These are phyloP conservation scores for Chiroxiphia lanceolata DNA, from an alignment of 2,797 vertebrate species.

Conservation along the genomic window DNA sequence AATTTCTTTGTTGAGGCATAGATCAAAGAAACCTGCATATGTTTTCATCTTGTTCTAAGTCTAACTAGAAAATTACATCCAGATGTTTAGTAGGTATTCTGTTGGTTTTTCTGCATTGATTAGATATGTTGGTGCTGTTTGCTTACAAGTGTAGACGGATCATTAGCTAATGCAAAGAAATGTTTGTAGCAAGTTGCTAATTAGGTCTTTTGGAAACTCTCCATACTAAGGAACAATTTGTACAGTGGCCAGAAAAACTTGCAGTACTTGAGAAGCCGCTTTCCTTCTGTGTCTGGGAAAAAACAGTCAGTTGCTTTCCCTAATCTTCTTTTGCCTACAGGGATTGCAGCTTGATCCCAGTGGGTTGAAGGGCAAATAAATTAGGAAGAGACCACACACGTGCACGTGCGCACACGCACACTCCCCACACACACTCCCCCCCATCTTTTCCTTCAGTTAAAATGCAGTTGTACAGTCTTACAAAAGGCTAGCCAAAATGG, in stretches of 20 bases:
- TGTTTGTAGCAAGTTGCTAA: constrained; percentile 83
- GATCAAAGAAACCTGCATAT: constrained; percentile 90
- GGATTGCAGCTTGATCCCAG: constrained; percentile 74
- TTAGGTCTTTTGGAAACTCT: constrained; percentile 83
- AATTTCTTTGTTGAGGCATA: constrained; percentile 85
- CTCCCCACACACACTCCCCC: too few species aligned
- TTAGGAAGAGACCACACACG: constrained; percentile 78
- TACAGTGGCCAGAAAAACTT: constrained; percentile 82
- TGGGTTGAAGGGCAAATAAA: constrained; percentile 78
- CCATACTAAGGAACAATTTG: constrained; percentile 79
- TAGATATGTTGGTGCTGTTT: constrained; percentile 86
- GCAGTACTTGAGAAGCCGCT: constrained; percentile 73
- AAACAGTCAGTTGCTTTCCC: constrained; percentile 62
- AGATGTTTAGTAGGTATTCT: constrained; percentile 89
- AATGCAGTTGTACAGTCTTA: constrained; percentile 6
- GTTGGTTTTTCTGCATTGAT: constrained; percentile 84
- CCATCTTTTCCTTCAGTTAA: constrained; percentile 34
- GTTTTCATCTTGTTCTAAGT: constrained; percentile 86
- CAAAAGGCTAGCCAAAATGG: constrained; percentile 20
- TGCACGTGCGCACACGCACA: fast-evolving
- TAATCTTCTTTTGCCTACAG: constrained; percentile 78
- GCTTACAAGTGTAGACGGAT: constrained; percentile 87
- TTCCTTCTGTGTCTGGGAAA: constrained; percentile 73
- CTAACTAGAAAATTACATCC: constrained; percentile 90
- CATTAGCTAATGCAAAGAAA: constrained; percentile 89